phyloP scores from a whole-genome alignment of 2,113 vertebrate species.

The Ameiurus melas region DNA sequence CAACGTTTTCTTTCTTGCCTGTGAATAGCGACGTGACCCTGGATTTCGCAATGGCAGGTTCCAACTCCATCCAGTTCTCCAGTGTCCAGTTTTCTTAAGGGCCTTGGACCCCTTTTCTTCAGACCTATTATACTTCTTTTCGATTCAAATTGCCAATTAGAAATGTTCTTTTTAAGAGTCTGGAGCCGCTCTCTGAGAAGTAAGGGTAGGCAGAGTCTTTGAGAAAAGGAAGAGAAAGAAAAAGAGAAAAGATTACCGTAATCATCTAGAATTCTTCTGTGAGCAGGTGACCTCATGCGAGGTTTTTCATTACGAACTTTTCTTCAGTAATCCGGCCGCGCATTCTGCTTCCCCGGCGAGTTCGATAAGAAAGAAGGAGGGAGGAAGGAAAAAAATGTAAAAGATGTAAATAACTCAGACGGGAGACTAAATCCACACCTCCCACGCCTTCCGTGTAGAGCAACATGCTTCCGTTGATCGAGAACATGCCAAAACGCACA shows the following conservation, averaged over 20 bases:
- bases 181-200: background rate
- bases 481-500: background rate
- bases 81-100: slow-evolving; percentile 28
- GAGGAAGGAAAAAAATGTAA: background rate
- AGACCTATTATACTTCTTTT: slow-evolving; percentile 18
- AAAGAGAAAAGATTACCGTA: background rate
- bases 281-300: slow-evolving; percentile 13
- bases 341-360: background rate
- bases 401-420: background rate
- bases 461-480: background rate
- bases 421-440: background rate
- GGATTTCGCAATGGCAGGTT: slow-evolving; percentile 13
- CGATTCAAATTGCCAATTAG: slow-evolving; percentile 16
- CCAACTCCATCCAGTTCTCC: slow-evolving; percentile 21
- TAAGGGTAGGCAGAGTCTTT: slow-evolving; percentile 7
- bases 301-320: slow-evolving; percentile 18
- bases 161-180: slow-evolving; percentile 10
- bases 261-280: background rate
- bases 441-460: background rate
- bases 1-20: background rate
- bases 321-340: background rate
- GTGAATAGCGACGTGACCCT: slow-evolving; percentile 50
- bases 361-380: background rate
- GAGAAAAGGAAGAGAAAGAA: background rate
- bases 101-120: slow-evolving; percentile 40